Evolutionary conservation across 1,140 invertebrate genomes (phyloP).

Genomic region (Drosophila rufa): DNA sequence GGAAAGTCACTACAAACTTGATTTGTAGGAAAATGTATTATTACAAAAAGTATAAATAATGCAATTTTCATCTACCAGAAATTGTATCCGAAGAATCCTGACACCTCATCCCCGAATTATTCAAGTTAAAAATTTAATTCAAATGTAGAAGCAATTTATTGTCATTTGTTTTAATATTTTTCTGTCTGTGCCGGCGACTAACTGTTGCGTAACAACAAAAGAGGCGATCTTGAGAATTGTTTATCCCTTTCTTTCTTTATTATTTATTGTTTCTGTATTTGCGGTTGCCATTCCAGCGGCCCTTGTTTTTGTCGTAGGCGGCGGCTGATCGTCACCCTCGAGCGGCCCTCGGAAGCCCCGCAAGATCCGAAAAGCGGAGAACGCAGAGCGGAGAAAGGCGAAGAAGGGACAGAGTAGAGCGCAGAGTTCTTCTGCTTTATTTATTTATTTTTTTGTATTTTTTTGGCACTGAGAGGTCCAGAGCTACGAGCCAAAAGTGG

Average conservation of each 20-base stretch:
- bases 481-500: background rate
- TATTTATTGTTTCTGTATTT: conserved; percentile 8
- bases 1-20: too few species aligned
- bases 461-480: background rate
- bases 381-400: background rate
- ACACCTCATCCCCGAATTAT: too few species aligned
- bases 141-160: background rate
- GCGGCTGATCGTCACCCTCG: conserved; percentile 20
- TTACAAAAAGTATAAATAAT: background rate
- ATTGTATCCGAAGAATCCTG: too few species aligned
- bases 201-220: conserved; percentile 29
- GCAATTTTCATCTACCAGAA: background rate
- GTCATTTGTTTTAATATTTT: background rate
- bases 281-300: conserved; percentile 41
- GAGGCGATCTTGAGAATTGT: conserved; percentile 6
- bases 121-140: too few species aligned
- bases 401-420: background rate
- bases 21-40: too few species aligned
- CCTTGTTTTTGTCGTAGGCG: conserved; percentile 54
- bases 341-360: conserved; percentile 14
- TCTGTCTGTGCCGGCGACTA: background rate
- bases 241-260: conserved; percentile 11
- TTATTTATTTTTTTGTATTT: background rate
- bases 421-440: conserved; percentile 1
- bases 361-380: conserved; percentile 11